phyloP scores from a whole-genome alignment of 2,113 vertebrate species.

The Zosterops pallidus region DNA sequence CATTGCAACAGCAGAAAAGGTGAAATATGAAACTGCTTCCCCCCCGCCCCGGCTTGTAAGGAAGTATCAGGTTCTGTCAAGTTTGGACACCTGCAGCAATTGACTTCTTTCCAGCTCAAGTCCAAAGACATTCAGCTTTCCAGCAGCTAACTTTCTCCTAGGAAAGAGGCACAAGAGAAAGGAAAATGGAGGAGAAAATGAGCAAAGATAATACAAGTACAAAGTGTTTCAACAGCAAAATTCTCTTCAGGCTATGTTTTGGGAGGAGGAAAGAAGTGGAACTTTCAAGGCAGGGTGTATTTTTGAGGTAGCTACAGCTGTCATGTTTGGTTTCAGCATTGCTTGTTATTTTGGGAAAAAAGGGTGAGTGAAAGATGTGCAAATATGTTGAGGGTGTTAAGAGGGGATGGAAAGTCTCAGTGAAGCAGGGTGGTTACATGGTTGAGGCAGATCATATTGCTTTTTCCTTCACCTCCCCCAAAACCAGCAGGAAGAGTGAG shows the following conservation, averaged over 20 bases:
- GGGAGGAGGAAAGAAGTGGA: neutral
- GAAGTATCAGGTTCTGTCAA: neutral
- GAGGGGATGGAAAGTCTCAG: neutral
- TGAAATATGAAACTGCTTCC: neutral
- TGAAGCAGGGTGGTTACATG: neutral
- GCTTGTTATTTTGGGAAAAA: neutral
- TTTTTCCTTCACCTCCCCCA: neutral
- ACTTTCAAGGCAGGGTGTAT: neutral
- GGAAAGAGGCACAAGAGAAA: neutral
- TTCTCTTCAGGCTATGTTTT: neutral
- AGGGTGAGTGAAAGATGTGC: neutral
- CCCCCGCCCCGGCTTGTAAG: neutral
- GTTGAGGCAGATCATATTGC: neutral
- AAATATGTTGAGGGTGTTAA: neutral
- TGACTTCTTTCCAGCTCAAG: constrained; percentile 12
- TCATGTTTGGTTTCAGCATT: neutral
- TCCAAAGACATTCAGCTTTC: neutral
- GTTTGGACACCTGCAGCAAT: constrained; percentile 14
- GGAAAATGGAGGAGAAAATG: neutral
- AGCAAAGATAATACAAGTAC: neutral
- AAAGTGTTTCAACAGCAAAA: neutral
- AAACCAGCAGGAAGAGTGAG: neutral
- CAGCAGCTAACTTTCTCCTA: neutral
- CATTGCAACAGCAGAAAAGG: neutral
- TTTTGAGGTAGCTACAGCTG: neutral